A percentile compares a stretch with the other conserved stretches of the same genome.
phyloP scores from a whole-genome alignment of 30 jellyfish, hydroid and myxozoan genomes.

The Cassiopea andromeda region DNA sequence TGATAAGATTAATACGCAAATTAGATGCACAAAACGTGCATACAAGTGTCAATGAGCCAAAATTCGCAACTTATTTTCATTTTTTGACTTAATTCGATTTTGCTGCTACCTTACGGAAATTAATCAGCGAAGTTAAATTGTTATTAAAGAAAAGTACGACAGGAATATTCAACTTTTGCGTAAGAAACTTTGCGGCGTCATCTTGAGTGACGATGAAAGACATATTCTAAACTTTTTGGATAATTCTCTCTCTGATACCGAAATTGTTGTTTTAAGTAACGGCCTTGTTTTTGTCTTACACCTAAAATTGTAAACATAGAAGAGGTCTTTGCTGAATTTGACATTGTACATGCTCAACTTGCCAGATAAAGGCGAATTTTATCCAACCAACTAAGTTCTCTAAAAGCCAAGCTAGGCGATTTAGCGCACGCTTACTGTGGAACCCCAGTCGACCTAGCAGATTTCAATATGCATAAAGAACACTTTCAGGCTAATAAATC shows the following conservation, averaged over 20 bases:
- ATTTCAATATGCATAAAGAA: slow-evolving; percentile 21
- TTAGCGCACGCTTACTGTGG: slow-evolving; percentile 41
- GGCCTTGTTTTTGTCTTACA: slow-evolving; percentile 9
- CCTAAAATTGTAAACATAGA: background rate
- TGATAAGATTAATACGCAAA: background rate
- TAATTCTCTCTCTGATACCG: slow-evolving; percentile 9
- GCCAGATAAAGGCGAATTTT: background rate
- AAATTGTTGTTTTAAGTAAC: background rate
- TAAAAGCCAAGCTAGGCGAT: slow-evolving; percentile 18
- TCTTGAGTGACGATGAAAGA: background rate
- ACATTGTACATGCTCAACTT: slow-evolving; percentile 5
- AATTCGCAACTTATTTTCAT: background rate
- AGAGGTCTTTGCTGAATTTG: slow-evolving; percentile 4
- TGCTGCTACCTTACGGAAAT: background rate
- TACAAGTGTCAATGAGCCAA: background rate
- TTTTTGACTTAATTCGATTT: background rate
- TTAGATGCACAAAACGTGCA: background rate
- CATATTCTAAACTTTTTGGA: slow-evolving; percentile 5
- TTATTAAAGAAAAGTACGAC: background rate
- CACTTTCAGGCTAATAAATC: slow-evolving; percentile 3
- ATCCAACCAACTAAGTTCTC: background rate
- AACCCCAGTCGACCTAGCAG: slow-evolving; percentile 37
- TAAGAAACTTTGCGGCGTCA: background rate
- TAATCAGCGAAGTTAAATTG: background rate
- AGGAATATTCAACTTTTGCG: background rate